These are phyloP conservation scores for Zoanthus gigantus DNA, from an alignment of 92 coral and sea anemone species.

Conservation along the genomic window DNA sequence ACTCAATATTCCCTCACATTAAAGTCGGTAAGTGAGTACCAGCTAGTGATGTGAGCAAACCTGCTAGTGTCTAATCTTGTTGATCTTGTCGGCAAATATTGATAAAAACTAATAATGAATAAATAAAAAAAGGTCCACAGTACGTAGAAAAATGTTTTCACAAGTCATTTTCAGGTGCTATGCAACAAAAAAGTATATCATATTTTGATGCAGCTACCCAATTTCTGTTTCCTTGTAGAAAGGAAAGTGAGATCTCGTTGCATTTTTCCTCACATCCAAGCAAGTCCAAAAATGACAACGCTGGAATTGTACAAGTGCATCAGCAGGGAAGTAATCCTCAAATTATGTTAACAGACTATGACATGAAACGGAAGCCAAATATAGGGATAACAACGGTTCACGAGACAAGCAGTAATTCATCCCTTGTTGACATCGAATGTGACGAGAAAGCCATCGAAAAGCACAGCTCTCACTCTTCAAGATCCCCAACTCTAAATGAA, in stretches of 20 bases:
- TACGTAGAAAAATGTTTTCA: too few species aligned
- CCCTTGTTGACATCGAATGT: slow-evolving; percentile 58
- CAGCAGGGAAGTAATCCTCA: slow-evolving; percentile 59
- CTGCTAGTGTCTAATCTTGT: too few species aligned
- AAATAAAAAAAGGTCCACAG: too few species aligned
- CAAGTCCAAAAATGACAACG: neutral
- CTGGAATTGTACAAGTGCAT: slow-evolving; percentile 10
- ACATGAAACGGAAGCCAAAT: slow-evolving; percentile 31
- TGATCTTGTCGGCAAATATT: too few species aligned
- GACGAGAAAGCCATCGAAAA: slow-evolving; percentile 39
- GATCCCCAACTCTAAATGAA: slow-evolving; percentile 37
- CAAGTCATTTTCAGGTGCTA: too few species aligned
- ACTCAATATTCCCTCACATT: too few species aligned
- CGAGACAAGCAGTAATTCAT: slow-evolving; percentile 57
- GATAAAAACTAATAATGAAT: too few species aligned
- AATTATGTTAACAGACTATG: slow-evolving; percentile 66
- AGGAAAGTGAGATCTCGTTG: slow-evolving; percentile 70
- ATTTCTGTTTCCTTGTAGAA: slow-evolving; percentile 27
- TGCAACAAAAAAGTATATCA: too few species aligned
- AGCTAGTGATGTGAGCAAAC: too few species aligned
- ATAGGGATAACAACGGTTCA: neutral
- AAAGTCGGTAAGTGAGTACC: too few species aligned
- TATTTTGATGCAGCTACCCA: too few species aligned
- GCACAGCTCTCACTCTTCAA: slow-evolving; percentile 22
- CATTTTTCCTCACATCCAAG: slow-evolving; percentile 59